Percentiles rank a stretch among this genome's conserved stretches.
Evolutionary conservation across 2,888 invertebrate species (phyloP).

Genomic region (Diadromus collaris): DNA sequence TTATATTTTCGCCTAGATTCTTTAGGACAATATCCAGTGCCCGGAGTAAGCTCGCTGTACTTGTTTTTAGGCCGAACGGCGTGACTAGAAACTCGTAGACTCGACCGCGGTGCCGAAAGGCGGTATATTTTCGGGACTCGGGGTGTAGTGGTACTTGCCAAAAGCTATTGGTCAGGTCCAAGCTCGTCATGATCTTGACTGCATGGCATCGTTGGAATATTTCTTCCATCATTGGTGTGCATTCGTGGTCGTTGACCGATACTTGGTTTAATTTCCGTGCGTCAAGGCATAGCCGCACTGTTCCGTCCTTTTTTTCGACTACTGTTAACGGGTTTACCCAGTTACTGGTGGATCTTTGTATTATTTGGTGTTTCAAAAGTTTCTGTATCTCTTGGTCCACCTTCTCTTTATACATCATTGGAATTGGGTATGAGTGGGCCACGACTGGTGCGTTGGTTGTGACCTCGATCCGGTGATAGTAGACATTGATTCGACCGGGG

Average conservation of each 20-base stretch:
- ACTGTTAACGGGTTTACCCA: slow-evolving; percentile 65
- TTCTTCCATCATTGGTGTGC: slow-evolving; percentile 34
- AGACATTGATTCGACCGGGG: background rate
- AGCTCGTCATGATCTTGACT: background rate
- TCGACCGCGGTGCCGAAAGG: slow-evolving; percentile 42
- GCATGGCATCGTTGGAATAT: slow-evolving; percentile 44
- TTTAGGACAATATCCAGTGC: background rate
- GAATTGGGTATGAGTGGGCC: background rate
- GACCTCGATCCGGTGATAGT: background rate
- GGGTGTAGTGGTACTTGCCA: slow-evolving; percentile 61
- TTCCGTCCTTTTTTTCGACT: slow-evolving; percentile 38
- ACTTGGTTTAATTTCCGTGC: slow-evolving; percentile 43
- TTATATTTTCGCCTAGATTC: background rate
- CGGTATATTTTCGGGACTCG: slow-evolving; percentile 46
- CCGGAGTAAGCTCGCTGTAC: background rate
- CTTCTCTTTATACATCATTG: background rate
- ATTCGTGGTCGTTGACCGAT: slow-evolving; percentile 39
- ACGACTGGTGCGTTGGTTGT: background rate
- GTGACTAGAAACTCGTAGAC: slow-evolving; percentile 50
- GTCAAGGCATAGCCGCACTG: slow-evolving; percentile 40
- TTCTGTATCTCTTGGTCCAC: slow-evolving; percentile 59
- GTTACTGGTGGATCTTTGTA: slow-evolving; percentile 67
- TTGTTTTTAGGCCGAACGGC: slow-evolving; percentile 50
- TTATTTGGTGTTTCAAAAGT: slow-evolving; percentile 70
- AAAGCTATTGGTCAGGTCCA: slow-evolving; percentile 53